Base-by-base conservation (phyloP, 2,888 invertebrate species). In the Buathra laborator region DNA sequence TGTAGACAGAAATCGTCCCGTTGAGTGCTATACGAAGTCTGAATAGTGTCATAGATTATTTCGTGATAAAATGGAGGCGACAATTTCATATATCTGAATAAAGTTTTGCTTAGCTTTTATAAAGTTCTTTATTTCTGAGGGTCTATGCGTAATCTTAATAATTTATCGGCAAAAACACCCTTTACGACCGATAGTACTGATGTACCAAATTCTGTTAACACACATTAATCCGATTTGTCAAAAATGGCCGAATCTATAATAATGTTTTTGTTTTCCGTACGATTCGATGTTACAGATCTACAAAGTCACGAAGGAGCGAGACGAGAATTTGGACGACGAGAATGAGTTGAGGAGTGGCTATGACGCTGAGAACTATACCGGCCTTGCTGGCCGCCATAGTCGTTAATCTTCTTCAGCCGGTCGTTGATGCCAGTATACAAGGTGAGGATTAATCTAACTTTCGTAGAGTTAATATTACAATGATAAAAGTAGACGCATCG, bases 361-460 rank as follows among this genome's bases (percentile, higher is more conserved):
- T 91, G 92, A 93, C 91, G 92, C 88, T 93, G 89, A 90, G 89
- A 90, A 92, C 90, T 90, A 87, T 90, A 80, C 89, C 90, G 92
- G 93, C 93, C 93, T 87, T 92, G 88, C 87, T 92, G 93, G 93
- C 93, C 93, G 91, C 89, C 87, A 89, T 92, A 87, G 90, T 92
- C 88, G 89, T 93, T 87, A 90, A 93, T 86, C 90, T 93, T 81
- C 88, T 91, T 86, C 92, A 82, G 72, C 76, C 82, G 29, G 48
- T 67, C 66, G 80, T 85, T 19, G 72, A 83, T 72, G 85, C 85
- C 37, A 82, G 74, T 72, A 85, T 85, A 72, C 85, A 75, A 72
- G 82, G 85, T 85, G 10, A 85, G 79, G 68, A 59, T n/a, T 44
- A 10, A 43, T 66, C 37, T n/a, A 66, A 43, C 43, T 66, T 59